phyloP scores from a whole-genome alignment of 2,888 invertebrate species.

The Rhingia rostrata region DNA sequence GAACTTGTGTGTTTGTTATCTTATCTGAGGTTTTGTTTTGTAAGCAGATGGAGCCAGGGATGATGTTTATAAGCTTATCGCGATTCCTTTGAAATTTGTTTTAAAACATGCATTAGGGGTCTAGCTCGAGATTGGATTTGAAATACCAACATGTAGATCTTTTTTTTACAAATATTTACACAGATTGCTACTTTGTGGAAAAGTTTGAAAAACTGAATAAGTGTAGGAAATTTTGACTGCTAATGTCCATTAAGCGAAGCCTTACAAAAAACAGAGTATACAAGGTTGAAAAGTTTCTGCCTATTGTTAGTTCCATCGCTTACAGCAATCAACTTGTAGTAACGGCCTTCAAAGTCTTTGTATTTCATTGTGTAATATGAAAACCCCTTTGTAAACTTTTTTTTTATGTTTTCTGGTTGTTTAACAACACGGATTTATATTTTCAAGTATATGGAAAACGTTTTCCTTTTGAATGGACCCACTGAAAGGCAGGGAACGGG shows the following conservation, averaged over 20 bases:
- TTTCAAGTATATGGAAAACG: background rate
- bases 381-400: constrained; percentile 1
- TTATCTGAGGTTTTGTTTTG: constrained; percentile 37
- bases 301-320: background rate
- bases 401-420: background rate
- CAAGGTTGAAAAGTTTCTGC: background rate
- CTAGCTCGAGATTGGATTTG: background rate
- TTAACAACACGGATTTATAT: background rate
- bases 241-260: background rate
- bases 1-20: constrained; percentile 57
- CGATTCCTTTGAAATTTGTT: constrained; percentile 16
- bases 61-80: constrained; percentile 15
- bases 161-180: no score
- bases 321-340: background rate
- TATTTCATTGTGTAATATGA: background rate
- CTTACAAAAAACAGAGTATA: background rate
- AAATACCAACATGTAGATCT: constrained; percentile 5
- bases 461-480: background rate
- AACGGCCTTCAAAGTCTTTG: background rate
- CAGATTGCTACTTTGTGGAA: no score
- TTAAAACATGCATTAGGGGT: constrained; percentile 12
- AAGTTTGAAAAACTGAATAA: no score
- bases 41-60: background rate
- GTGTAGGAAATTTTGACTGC: background rate
- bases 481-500: no score